Conservation (phyloP, 2,113 vertebrate genomes). For the Ciconia boyciana region DNA sequence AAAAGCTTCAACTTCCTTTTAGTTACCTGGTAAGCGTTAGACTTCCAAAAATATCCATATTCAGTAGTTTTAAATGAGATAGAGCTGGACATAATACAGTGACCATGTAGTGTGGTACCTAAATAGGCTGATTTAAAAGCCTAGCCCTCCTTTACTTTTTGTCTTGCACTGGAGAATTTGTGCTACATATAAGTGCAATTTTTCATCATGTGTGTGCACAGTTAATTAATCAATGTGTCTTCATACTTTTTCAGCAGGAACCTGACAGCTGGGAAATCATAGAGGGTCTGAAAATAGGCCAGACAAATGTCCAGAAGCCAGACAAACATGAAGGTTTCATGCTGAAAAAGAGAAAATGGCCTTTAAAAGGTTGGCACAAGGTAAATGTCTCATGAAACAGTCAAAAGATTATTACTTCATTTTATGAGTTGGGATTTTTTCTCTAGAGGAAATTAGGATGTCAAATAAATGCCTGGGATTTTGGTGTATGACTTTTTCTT, state of each 20-base stretch:
- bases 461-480: background rate
- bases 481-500: background rate
- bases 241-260: conserved; percentile 78
- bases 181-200: background rate
- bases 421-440: background rate
- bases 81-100: background rate
- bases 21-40: background rate
- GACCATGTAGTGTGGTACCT: background rate
- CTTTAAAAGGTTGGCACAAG: conserved; percentile 99
- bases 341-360: conserved; percentile 99
- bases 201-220: background rate
- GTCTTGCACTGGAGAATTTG: background rate
- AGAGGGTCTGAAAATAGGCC: conserved; percentile 96
- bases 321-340: conserved; percentile 98
- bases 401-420: background rate
- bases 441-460: background rate
- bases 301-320: conserved; percentile 94
- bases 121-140: background rate
- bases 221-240: conserved; percentile 1
- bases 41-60: background rate
- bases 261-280: conserved; percentile 98
- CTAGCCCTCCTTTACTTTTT: background rate
- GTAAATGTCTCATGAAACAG: conserved; percentile 65
- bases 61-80: background rate
- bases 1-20: background rate